Evolutionary conservation across 2,113 vertebrate genomes (phyloP).

Genomic region (Bufo gargarizans): DNA sequence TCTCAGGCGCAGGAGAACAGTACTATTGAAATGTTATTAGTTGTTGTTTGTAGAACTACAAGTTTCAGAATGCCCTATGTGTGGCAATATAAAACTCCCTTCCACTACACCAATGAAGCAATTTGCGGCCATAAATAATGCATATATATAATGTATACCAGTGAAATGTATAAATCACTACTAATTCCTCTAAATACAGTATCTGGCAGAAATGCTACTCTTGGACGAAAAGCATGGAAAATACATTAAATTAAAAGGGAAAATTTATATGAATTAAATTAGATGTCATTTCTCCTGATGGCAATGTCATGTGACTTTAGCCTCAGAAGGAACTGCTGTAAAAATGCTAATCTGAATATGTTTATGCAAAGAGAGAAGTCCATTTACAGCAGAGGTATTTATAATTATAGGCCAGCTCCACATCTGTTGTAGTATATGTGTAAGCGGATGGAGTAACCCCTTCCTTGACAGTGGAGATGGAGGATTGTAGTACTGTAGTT

Average conservation of each 20-base stretch:
- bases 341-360: neutral
- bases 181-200: constrained; percentile 13
- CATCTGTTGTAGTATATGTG: neutral
- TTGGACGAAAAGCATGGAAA: neutral
- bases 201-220: constrained; percentile 13
- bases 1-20: too few relatives aligned
- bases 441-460: too few relatives aligned
- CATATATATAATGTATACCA: constrained; percentile 1
- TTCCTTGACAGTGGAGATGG: too few relatives aligned
- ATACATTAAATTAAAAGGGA: constrained; percentile 13
- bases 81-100: neutral
- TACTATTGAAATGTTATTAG: too few relatives aligned
- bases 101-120: neutral
- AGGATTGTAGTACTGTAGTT: too few relatives aligned
- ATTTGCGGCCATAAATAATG: neutral
- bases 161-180: neutral
- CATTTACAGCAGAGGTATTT: neutral
- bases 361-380: neutral
- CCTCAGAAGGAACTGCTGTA: too few relatives aligned
- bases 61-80: neutral
- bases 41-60: neutral
- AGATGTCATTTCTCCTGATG: neutral
- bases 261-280: constrained; percentile 20
- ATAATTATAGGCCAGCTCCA: neutral
- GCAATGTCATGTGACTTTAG: neutral